Base-by-base conservation (phyloP, 2,113 vertebrate species). In the Sinocyclocheilus maitianheensis region DNA sequence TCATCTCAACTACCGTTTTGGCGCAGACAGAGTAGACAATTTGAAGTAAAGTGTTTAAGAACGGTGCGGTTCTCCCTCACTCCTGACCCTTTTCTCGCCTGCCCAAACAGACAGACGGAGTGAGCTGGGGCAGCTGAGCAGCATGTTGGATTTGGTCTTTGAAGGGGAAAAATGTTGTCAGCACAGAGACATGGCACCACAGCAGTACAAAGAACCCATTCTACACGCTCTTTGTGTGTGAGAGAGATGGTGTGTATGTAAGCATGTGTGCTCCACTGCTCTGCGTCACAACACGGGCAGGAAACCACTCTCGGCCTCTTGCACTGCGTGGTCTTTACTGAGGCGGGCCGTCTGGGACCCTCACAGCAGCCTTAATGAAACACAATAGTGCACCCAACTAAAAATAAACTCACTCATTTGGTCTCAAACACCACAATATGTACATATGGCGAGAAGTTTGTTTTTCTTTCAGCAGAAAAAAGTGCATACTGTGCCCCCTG, bases 351-450 rank as follows among this genome's bases (percentile, higher is more conserved):
- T 91, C 89, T 89, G 91, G 93, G 91, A 87, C 75, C 89, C 48
- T 72, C 14, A 74, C 84, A 77, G 79, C 62, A 43, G 77, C 67
- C 91, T 92, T 91, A 91, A 92, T 92, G 92, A 93, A 93, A 93
- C 89, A 51, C 85, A 93, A 92, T 91, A 91, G 90, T 60, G 24
- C 53, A 69, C 26, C 86, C 80, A 91, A 92, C 92, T 95, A 94
- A 95, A 95, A 95, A 95, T 95, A 94, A 92, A 93, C 87, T 85
- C 16, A 76, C 58, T 79, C 84, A 88, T 55, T 46, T 85, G 86
- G 81, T 89, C 81, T 88, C 83, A 92, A 91, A 93, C 87, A 93
- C 77, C 76, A 82, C 80, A 84, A 72, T 34, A 12, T 82, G 82
- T 58, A 51, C 76, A 7, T 60, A 51, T 60, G 34, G 58, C 13